Conservation (phyloP, 2,797 vertebrate genomes). For the Sebastolobus alascanus region DNA sequence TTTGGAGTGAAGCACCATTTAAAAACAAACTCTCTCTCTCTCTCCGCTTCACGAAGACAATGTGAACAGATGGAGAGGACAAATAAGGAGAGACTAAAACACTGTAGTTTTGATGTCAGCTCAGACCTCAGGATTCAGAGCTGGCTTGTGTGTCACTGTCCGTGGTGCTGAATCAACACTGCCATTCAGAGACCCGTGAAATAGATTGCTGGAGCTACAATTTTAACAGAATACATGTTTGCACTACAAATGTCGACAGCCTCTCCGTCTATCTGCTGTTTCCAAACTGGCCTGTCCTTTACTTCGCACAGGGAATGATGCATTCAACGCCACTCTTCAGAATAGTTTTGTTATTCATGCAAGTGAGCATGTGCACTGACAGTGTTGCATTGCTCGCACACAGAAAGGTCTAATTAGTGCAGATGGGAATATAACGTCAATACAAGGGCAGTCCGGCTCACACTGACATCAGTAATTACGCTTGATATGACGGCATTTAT, state of each 20-base stretch:
- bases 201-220: slow-evolving; percentile 54
- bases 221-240: slow-evolving; percentile 59
- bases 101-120: slow-evolving; percentile 31
- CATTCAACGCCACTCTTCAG: slow-evolving; percentile 42
- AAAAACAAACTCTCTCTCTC: slow-evolving; percentile 39
- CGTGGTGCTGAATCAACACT: slow-evolving; percentile 78
- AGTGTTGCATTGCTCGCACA: slow-evolving; percentile 44
- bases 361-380: slow-evolving; percentile 38
- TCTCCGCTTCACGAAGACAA: slow-evolving; percentile 3
- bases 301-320: slow-evolving; percentile 24
- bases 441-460: slow-evolving; percentile 44
- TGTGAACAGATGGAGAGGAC: slow-evolving; percentile 13
- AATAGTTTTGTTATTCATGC: slow-evolving; percentile 48
- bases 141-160: slow-evolving; percentile 74
- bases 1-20: slow-evolving; percentile 25
- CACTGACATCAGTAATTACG: slow-evolving; percentile 59
- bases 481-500: slow-evolving; percentile 49
- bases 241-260: slow-evolving; percentile 39
- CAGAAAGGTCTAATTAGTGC: slow-evolving; percentile 67
- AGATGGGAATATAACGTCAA: slow-evolving; percentile 66
- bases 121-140: slow-evolving; percentile 31
- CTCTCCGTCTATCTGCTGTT: slow-evolving; percentile 37
- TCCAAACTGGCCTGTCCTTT: slow-evolving; percentile 31
- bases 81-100: slow-evolving; percentile 15
- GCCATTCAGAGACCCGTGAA: slow-evolving; percentile 54